phyloP scores from a whole-genome alignment of 1,140 invertebrate genomes.

The Coptotermes formosanus region DNA sequence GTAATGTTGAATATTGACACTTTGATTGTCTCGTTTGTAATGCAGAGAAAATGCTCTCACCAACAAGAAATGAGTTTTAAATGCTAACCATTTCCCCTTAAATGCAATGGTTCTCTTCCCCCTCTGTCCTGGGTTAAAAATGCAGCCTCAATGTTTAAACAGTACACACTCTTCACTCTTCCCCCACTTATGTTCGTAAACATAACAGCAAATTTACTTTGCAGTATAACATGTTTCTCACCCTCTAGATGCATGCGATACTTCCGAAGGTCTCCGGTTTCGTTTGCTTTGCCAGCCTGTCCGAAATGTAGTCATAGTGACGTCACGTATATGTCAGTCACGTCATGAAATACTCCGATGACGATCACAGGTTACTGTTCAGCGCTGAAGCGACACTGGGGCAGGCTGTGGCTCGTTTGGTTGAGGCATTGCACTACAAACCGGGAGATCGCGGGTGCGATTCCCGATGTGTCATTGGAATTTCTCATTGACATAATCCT shows the following conservation, averaged over 20 bases:
- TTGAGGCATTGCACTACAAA: no score
- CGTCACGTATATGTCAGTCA: neutral
- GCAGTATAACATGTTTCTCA: neutral
- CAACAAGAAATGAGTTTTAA: neutral
- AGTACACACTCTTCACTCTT: neutral
- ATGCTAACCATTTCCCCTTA: neutral
- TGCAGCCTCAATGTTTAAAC: neutral
- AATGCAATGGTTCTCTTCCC: neutral
- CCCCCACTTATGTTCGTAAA: neutral
- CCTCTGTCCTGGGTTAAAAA: neutral
- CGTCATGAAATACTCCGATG: no score
- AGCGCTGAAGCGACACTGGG: no score
- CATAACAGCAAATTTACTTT: conserved; percentile 14
- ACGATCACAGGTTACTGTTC: no score
- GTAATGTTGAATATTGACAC: no score
- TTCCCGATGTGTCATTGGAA: no score
- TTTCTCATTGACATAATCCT: no score
- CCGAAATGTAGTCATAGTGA: neutral
- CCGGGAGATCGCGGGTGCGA: no score
- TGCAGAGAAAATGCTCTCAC: neutral
- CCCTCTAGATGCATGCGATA: neutral
- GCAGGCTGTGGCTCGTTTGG: no score
- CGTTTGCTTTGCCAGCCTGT: neutral
- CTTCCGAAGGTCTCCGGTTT: neutral
- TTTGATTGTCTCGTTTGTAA: neutral